Evolutionary conservation across 2,888 invertebrate genomes (phyloP).

Genomic region (Augiades crinisus): DNA sequence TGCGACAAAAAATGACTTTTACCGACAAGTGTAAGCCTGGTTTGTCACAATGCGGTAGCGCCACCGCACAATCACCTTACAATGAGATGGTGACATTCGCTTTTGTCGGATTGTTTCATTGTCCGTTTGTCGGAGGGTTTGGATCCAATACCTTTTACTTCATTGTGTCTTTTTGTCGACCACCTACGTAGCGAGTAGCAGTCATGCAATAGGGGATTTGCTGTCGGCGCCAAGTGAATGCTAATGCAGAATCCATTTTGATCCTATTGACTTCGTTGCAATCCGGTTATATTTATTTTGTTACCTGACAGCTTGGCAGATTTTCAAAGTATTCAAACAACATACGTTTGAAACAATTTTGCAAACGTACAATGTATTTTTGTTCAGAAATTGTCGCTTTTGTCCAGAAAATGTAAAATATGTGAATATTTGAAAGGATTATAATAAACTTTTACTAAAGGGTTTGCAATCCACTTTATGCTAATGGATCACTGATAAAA

Average conservation of each 20-base stretch:
- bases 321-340: too few species aligned
- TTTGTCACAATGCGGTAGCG: conserved; percentile 52
- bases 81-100: conserved; percentile 66
- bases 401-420: too few species aligned
- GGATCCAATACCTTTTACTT: conserved; percentile 32
- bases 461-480: too few species aligned
- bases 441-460: too few species aligned
- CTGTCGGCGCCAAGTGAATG: conserved; percentile 34
- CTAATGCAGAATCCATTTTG: conserved; percentile 28
- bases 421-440: too few species aligned
- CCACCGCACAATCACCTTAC: conserved; percentile 60
- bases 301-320: background rate
- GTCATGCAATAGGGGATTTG: conserved; percentile 43
- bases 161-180: conserved; percentile 36
- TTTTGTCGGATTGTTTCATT: conserved; percentile 51
- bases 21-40: conserved; percentile 40
- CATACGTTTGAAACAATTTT: too few species aligned
- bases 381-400: too few species aligned
- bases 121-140: conserved; percentile 42
- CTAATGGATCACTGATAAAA: too few species aligned
- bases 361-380: too few species aligned
- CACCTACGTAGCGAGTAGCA: conserved; percentile 54
- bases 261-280: conserved; percentile 12
- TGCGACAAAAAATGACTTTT: conserved; percentile 64
- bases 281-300: conserved; percentile 10